Evolutionary conservation across 2,113 vertebrate genomes (phyloP), one percentile per base, ranked within the genome.

Genomic region (Indri indri): DNA sequence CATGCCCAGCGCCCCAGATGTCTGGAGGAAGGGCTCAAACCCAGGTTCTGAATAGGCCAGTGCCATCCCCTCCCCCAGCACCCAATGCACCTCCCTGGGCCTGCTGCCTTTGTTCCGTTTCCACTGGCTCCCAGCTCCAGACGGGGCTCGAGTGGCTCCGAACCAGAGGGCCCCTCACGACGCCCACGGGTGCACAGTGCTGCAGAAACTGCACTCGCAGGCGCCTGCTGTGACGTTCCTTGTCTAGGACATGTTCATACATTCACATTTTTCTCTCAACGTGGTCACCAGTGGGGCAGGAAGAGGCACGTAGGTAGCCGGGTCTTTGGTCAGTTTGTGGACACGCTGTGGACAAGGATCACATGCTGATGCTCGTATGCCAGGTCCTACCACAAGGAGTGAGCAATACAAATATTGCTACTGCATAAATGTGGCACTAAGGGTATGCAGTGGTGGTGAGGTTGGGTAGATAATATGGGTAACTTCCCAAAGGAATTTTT

Each of bases 61-160:
- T 54, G 18, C 42, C 32, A 27, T 52, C 52, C 32, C 27, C 11
- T 16, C 14, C 54, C 34, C 25, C 59, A 11, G 50, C 1, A 0
- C 10, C 20, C 13, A 3, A 40, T 9, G 0, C 0, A 6, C n/a
- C 10, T 1, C 3, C 61, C 18, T 54, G 2, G 32, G 23, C 79
- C 23, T 25, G 59, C 12, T 13, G 1, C 50, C 23, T 16, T 25
- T 45, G 34, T 50, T 73, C 17, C 0, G 0, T 40, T 76, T 50
- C 42, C n/a, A 40, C 34, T 27, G 47, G 37, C 17, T 68, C 30
- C 1, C 6, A 37, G 40, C 61, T 9, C 40, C 22, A 25, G 32
- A 16, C 18, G 27, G 9, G 4, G 25, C 34, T 37, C 47, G 27
- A 2, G 2, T 66, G 61, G 61, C 61, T 63, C 18, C 1, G 1